Percentiles rank a stretch among this genome's conserved stretches.
Evolutionary conservation across 2,888 invertebrate species (phyloP).

Genomic region (Archips crataeganus): DNA sequence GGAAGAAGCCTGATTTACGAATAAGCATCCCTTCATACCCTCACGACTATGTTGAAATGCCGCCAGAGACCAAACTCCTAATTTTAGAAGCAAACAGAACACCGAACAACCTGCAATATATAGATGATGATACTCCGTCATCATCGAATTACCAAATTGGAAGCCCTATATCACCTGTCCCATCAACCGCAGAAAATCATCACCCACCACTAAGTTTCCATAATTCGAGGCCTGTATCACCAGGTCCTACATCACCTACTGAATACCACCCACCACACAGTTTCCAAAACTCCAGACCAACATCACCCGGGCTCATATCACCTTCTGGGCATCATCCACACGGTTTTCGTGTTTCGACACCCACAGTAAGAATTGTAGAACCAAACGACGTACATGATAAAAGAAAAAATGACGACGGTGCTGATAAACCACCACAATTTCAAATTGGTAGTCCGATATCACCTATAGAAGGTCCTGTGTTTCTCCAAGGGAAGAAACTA

Average conservation of each 20-base stretch:
- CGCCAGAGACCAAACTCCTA: conserved; percentile 59
- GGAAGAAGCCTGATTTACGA: conserved; percentile 75
- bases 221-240: neutral
- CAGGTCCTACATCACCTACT: neutral
- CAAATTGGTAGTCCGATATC: conserved; percentile 8
- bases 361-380: conserved; percentile 67
- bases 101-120: conserved; percentile 55
- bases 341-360: conserved; percentile 60
- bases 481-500: neutral
- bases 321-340: conserved; percentile 22
- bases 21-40: conserved; percentile 71
- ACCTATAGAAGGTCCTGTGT: conserved; percentile 11
- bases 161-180: conserved; percentile 41
- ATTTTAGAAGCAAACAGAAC: conserved; percentile 58
- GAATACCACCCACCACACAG: neutral
- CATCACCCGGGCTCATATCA: neutral
- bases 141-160: conserved; percentile 44
- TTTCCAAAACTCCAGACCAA: neutral
- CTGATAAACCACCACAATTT: neutral
- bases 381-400: conserved; percentile 43
- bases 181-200: neutral
- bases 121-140: conserved; percentile 53
- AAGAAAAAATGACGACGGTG: neutral
- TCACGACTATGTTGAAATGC: conserved; percentile 78
- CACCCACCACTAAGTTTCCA: neutral